phyloP scores from a whole-genome alignment of 2,113 vertebrate genomes.

The Prionailurus bengalensis region DNA sequence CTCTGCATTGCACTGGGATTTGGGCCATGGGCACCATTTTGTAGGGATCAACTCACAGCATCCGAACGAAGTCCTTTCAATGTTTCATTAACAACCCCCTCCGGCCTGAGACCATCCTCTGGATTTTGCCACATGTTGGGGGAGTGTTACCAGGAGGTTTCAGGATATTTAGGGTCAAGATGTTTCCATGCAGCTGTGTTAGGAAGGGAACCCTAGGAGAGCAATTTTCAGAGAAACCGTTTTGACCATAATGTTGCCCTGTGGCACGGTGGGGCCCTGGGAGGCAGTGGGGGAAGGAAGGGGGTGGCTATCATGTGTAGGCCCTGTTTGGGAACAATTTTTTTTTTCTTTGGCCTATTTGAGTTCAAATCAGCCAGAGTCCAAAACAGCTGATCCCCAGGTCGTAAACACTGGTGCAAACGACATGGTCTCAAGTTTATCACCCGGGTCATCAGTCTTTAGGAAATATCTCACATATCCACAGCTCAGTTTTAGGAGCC shows the following conservation, averaged over 20 bases:
- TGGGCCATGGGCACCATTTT: background rate
- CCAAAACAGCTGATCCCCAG: background rate
- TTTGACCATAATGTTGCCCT: background rate
- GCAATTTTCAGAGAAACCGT: background rate
- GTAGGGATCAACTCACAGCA: background rate
- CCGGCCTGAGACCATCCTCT: background rate
- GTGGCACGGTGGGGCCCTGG: background rate
- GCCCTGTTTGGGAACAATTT: background rate
- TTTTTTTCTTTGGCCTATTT: background rate
- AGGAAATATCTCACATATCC: background rate
- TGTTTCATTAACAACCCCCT: background rate
- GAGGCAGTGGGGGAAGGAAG: background rate
- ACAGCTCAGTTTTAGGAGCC: background rate
- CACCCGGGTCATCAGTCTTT: background rate
- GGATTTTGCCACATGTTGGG: background rate
- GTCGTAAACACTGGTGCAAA: background rate
- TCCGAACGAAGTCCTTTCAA: background rate
- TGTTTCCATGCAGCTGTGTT: slow-evolving; percentile 8
- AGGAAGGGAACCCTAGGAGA: background rate
- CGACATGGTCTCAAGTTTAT: background rate
- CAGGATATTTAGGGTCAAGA: background rate
- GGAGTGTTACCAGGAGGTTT: background rate
- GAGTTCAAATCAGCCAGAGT: slow-evolving; percentile 44
- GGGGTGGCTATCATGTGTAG: background rate
- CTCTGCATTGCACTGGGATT: background rate